phyloP scores from a whole-genome alignment of 2,113 vertebrate species.

The Cynocephalus volans region DNA sequence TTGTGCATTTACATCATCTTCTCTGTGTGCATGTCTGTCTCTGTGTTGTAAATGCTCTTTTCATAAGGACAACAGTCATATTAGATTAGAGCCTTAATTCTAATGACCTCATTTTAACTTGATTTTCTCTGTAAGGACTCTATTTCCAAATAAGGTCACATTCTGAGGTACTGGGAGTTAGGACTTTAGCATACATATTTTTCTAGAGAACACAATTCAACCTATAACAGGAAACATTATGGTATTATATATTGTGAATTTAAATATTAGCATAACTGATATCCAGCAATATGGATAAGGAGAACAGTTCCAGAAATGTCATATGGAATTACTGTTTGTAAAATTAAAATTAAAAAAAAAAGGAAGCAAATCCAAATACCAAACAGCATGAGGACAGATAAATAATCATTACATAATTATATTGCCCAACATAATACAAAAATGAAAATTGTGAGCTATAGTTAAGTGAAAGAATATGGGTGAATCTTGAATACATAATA shows the following conservation, averaged over 20 bases:
- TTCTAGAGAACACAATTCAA: not conserved
- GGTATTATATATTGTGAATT: not conserved
- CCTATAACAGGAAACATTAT: not conserved
- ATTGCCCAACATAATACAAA: not conserved
- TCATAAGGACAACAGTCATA: not conserved
- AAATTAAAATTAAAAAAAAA: not conserved
- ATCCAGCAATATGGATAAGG: not conserved
- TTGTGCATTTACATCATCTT: not conserved
- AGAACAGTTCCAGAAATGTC: not conserved
- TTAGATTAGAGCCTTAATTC: not conserved
- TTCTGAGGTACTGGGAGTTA: not conserved
- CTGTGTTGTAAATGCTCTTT: not conserved
- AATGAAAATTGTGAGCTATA: not conserved
- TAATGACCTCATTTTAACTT: not conserved
- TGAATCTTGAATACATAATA: not conserved
- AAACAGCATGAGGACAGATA: not conserved
- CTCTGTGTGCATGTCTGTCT: not conserved
- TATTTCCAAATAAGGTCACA: not conserved
- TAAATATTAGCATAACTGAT: not conserved
- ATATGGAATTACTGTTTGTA: not conserved
- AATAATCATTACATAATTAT: not conserved
- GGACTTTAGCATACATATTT: not conserved
- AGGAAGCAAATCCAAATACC: not conserved
- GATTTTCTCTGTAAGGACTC: not conserved
- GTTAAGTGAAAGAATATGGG: not conserved